A percentile compares a stretch with the other conserved stretches of the same genome.
Evolutionary conservation across 2,113 vertebrate genomes (phyloP).

Genomic region (Phainopepla nitens): DNA sequence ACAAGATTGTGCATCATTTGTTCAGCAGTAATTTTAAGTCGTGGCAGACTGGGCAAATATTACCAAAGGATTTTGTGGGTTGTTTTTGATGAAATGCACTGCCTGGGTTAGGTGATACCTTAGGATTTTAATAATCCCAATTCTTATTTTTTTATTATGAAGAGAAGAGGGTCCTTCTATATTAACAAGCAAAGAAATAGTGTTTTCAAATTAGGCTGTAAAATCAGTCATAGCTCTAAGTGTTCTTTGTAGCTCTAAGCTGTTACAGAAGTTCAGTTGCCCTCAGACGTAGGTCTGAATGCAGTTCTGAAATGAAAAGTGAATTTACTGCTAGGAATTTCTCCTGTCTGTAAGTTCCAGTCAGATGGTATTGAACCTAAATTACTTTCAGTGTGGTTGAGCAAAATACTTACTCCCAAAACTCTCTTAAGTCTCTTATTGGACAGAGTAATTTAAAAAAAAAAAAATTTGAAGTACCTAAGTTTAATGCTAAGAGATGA

Average conservation of each 20-base stretch:
- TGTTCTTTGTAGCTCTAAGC: neutral
- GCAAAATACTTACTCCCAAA: neutral
- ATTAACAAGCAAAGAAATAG: neutral
- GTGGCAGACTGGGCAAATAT: neutral
- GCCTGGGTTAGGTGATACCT: neutral
- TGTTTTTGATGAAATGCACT: neutral
- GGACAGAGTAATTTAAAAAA: neutral
- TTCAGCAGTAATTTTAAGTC: slow-evolving; percentile 14
- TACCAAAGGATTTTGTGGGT: neutral
- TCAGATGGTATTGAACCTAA: neutral
- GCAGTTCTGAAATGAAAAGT: neutral
- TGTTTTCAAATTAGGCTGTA: neutral
- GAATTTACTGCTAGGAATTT: neutral
- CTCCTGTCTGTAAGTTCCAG: neutral
- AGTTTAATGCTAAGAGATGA: neutral
- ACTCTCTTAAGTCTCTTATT: neutral
- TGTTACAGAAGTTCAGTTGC: neutral
- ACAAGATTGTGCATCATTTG: neutral
- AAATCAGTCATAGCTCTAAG: neutral
- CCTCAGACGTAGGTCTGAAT: neutral
- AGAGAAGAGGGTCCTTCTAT: neutral
- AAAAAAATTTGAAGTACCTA: neutral
- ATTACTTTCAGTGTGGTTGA: neutral
- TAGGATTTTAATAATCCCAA: neutral
- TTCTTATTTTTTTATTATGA: neutral